Conservation (phyloP, 2,888 invertebrate species). For the Griposia aprilina region DNA sequence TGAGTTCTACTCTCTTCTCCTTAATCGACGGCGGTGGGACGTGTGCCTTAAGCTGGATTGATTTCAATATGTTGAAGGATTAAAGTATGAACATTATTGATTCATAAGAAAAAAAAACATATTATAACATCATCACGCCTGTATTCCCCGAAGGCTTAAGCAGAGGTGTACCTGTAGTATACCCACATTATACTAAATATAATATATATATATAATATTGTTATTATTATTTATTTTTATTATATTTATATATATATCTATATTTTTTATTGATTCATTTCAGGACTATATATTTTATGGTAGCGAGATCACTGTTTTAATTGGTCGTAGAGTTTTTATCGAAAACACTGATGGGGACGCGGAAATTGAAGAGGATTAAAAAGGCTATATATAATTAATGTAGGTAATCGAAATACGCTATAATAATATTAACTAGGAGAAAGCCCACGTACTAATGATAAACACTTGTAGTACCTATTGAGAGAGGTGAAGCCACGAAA, state of each 20-base stretch:
- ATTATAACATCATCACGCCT: too few relatives aligned
- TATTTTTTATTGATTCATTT: not conserved
- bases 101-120: too few relatives aligned
- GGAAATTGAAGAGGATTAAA: not conserved
- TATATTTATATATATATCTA: too few relatives aligned
- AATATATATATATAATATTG: too few relatives aligned
- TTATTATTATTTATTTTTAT: too few relatives aligned
- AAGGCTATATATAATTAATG: not conserved
- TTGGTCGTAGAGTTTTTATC: not conserved
- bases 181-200: too few relatives aligned
- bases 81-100: not conserved
- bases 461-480: conserved; percentile 20
- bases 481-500: conserved; percentile 33
- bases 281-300: not conserved
- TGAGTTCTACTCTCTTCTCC: not conserved
- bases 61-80: not conserved
- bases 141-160: too few relatives aligned
- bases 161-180: too few relatives aligned
- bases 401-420: not conserved
- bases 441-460: conserved; percentile 16
- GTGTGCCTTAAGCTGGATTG: not conserved
- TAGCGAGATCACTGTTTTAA: not conserved
- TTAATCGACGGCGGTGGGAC: not conserved
- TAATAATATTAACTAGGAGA: conserved; percentile 6
- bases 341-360: not conserved